These are phyloP conservation scores for Luidia sarsii DNA, from an alignment of 53 echinoderm and acorn worm species.

Conservation along the genomic window DNA sequence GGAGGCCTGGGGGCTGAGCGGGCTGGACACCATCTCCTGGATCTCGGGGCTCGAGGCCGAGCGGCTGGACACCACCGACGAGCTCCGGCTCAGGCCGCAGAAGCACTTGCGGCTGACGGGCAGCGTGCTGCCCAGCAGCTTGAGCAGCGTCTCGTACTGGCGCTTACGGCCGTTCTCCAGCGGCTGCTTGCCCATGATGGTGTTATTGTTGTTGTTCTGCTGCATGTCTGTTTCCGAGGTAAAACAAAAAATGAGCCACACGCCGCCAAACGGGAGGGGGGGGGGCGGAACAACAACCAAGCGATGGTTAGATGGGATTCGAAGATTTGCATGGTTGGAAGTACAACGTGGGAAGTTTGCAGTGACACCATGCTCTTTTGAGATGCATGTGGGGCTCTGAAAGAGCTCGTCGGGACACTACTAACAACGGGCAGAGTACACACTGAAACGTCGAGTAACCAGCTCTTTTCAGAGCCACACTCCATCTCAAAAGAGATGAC, in stretches of 20 bases:
- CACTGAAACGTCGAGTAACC: too few relatives aligned
- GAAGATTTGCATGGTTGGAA: too few relatives aligned
- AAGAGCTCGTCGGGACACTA: too few relatives aligned
- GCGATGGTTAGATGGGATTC: too few relatives aligned
- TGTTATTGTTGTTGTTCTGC: constrained; percentile 98
- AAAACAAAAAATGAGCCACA: too few relatives aligned
- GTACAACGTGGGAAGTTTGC: too few relatives aligned
- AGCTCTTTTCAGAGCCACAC: too few relatives aligned
- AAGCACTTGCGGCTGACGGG: constrained; percentile 94
- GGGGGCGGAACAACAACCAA: not conserved
- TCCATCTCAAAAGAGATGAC: too few relatives aligned
- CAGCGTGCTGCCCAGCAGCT: constrained; percentile 84
- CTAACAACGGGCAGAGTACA: too few relatives aligned
- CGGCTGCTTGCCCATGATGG: constrained; percentile 81
- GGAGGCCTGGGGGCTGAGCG: constrained; percentile 75
- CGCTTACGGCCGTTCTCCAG: constrained; percentile 88
- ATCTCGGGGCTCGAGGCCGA: constrained; percentile 90
- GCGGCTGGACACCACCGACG: constrained; percentile 91
- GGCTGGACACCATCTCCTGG: constrained; percentile 65
- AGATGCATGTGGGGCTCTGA: too few relatives aligned
- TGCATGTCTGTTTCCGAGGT: constrained; percentile 98
- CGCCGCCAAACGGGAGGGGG: too few relatives aligned
- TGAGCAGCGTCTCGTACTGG: constrained; percentile 86
- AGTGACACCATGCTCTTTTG: too few relatives aligned
- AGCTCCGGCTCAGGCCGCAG: constrained; percentile 94